phyloP scores from a whole-genome alignment of 2,888 invertebrate species.

The Lasius platythorax region DNA sequence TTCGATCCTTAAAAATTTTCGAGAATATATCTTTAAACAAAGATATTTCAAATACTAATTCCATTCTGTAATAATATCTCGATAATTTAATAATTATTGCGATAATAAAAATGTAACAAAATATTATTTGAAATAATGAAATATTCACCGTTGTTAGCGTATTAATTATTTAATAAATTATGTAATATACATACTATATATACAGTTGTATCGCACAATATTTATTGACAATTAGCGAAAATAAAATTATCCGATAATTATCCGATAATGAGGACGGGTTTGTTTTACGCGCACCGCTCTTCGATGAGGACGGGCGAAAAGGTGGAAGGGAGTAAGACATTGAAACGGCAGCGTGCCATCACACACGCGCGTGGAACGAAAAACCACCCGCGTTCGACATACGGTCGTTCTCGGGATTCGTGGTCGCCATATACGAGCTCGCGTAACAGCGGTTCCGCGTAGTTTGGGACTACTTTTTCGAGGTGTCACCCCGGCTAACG shows the following conservation, averaged over 20 bases:
- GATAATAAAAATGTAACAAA: background rate
- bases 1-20: background rate
- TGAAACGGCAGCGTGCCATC: constrained; percentile 66
- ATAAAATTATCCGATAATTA: constrained; percentile 8
- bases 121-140: background rate
- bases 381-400: constrained; percentile 76
- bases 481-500: constrained; percentile 74
- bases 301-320: constrained; percentile 15
- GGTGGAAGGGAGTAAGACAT: constrained; percentile 51
- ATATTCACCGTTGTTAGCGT: background rate
- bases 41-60: constrained; percentile 3
- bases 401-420: constrained; percentile 72
- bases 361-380: constrained; percentile 60
- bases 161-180: background rate
- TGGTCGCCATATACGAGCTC: constrained; percentile 37
- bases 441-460: constrained; percentile 76
- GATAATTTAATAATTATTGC: background rate
- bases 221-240: background rate
- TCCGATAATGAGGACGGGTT: background rate
- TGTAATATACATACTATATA: background rate
- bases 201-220: background rate
- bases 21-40: background rate
- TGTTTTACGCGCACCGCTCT: background rate
- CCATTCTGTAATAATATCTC: background rate
- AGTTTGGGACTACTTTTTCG: constrained; percentile 83